Conservation (phyloP, 2,113 vertebrate species). For the Paralichthys olivaceus region DNA sequence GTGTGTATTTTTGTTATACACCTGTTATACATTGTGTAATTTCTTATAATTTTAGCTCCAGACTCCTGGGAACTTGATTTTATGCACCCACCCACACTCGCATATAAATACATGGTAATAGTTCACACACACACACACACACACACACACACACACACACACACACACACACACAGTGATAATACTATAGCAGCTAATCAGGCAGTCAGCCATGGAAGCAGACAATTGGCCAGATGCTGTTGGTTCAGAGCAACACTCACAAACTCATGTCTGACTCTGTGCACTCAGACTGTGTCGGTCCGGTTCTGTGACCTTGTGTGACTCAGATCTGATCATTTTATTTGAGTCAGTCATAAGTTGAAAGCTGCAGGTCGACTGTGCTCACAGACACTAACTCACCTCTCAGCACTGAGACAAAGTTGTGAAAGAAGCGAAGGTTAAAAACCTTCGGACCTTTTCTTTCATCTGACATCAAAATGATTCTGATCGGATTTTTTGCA, state of each 20-base stretch:
- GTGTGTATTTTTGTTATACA: conserved; percentile 28
- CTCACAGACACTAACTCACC: conserved; percentile 2
- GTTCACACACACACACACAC: not conserved
- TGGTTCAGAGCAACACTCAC: conserved; percentile 68
- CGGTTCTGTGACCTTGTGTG: conserved; percentile 43
- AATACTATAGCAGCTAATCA: conserved; percentile 70
- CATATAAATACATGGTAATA: conserved; percentile 44
- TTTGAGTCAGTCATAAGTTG: conserved; percentile 36
- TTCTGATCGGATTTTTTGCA: conserved; percentile 45
- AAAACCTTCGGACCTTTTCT: conserved; percentile 47
- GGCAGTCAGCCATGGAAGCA: conserved; percentile 69
- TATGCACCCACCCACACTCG: conserved; percentile 51
- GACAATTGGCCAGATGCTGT: conserved; percentile 77
- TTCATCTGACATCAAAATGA: conserved; percentile 29
- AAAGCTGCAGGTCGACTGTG: not conserved
- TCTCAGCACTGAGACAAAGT: not conserved
- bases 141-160: conserved; percentile 23
- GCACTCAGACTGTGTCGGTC: conserved; percentile 11
- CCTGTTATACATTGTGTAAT: conserved; percentile 59
- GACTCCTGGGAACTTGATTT: conserved; percentile 65
- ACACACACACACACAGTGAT: conserved; percentile 45
- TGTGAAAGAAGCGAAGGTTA: not conserved
- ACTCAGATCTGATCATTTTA: conserved; percentile 47
- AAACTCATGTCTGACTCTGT: conserved; percentile 49
- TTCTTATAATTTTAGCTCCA: conserved; percentile 65